Evolutionary conservation across 1,140 invertebrate species (phyloP), one percentile per base, ranked within the genome.

Genomic region (Grapholita molesta): DNA sequence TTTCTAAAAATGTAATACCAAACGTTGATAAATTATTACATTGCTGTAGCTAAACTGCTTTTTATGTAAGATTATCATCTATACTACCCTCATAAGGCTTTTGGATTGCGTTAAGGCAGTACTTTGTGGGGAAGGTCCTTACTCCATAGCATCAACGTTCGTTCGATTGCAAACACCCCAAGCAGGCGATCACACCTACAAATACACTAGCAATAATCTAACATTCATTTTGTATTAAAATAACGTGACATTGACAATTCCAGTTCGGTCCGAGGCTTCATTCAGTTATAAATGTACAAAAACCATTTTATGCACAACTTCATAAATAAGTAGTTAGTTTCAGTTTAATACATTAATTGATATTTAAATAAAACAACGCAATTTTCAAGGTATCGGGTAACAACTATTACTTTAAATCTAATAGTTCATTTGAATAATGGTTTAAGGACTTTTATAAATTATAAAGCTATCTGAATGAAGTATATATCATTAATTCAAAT

Each of bases 181-280:
- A 61, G 55, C 55, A 61, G 55, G 55, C 55, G 28, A 15, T 15
- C 55, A 30, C 11, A 61, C 55, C 30, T 28, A 61, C 55, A 61
- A 61, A n/a, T 48, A 48, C 42, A 48, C 55, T 61, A 61, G 55
- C 55, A 61, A 61, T 61, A 61, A 30, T 8, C 55, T 61, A 61
- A 61, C 55, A 61, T 61, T 32, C 55, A 61, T 61, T 61, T 61
- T 18, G 55, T 61, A 30, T 30, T 28, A 61, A 61, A 61, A 28
- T 61, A 61, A 61, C 2, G 28, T 30, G 28, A 61, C 55, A 61
- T 32, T 61, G 55, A 28, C 55, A 48, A 21, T 48, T 48, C 42
- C 55, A 48, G 42, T 18, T 48, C 18, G 5, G 42, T 48, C 21
- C 12, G 15, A 9, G 4, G 7, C 42, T 48, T 21, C 18, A 48